Conservation (phyloP, 2,797 vertebrate species). For the Erpetoichthys calabaricus region DNA sequence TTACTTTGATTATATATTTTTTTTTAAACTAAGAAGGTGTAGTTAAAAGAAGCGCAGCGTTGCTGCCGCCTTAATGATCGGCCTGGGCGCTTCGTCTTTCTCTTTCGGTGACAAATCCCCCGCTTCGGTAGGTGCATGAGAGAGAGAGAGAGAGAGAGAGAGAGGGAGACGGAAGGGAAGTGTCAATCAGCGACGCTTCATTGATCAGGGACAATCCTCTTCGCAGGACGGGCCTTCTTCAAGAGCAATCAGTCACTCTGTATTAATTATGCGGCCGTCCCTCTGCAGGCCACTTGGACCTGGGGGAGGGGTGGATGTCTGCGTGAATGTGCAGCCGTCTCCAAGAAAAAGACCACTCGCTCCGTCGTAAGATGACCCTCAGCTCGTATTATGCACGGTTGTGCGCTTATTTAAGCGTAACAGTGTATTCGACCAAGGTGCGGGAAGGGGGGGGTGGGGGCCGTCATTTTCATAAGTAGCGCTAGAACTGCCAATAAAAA, state of each 20-base stretch:
- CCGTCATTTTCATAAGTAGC: too few species aligned
- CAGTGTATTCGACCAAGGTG: too few species aligned
- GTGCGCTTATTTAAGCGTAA: too few species aligned
- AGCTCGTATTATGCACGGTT: too few species aligned
- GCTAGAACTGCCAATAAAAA: too few species aligned
- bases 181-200: slow-evolving; percentile 57
- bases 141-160: slow-evolving; percentile 27
- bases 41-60: too few species aligned
- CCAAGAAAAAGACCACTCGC: too few species aligned
- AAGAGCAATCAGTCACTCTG: slow-evolving; percentile 76
- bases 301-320: slow-evolving; percentile 29
- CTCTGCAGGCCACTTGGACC: slow-evolving; percentile 31
- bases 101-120: slow-evolving; percentile 36
- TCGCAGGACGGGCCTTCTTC: slow-evolving; percentile 64
- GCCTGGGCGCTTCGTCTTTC: slow-evolving; percentile 22
- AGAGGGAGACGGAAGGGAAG: slow-evolving; percentile 36
- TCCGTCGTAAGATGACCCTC: too few species aligned
- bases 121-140: slow-evolving; percentile 40
- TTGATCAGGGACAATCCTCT: slow-evolving; percentile 56
- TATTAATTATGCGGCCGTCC: slow-evolving; percentile 61
- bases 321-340: slow-evolving; percentile 4
- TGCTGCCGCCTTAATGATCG: slow-evolving; percentile 15
- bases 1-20: too few species aligned
- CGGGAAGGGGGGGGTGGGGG: too few species aligned
- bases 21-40: too few species aligned